Percentiles rank a stretch among this genome's conserved stretches.
Conservation (phyloP, 2,888 invertebrate species). For the Pediacus dermestoides region DNA sequence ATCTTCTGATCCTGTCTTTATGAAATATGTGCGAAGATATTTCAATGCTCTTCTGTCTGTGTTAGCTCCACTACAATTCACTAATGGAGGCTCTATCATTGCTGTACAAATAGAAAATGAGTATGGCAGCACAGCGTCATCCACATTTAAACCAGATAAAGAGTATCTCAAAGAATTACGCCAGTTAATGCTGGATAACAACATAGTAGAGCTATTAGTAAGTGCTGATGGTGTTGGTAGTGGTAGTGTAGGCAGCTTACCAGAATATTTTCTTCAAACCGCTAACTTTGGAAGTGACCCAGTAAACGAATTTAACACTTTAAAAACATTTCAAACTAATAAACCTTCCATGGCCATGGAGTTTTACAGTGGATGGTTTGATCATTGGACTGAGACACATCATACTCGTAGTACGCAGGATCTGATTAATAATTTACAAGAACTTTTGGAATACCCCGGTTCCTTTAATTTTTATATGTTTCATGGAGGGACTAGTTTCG, state of each 20-base stretch:
- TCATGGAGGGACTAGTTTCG: slow-evolving; percentile 87
- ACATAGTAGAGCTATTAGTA: slow-evolving; percentile 52
- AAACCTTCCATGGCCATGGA: slow-evolving; percentile 58
- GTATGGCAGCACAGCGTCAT: slow-evolving; percentile 65
- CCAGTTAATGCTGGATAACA: slow-evolving; percentile 41
- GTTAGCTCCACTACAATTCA: slow-evolving; percentile 54
- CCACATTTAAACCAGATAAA: slow-evolving; percentile 35
- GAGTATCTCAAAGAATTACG: slow-evolving; percentile 50
- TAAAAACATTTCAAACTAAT: slow-evolving; percentile 50
- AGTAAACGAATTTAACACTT: slow-evolving; percentile 44
- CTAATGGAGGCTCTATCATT: slow-evolving; percentile 69
- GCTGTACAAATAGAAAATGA: slow-evolving; percentile 70
- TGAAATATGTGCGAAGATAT: slow-evolving; percentile 52
- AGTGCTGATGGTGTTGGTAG: slow-evolving; percentile 50
- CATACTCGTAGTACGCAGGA: slow-evolving; percentile 31
- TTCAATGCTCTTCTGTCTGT: slow-evolving; percentile 51
- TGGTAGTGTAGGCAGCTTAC: slow-evolving; percentile 28
- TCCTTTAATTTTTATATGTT: slow-evolving; percentile 89
- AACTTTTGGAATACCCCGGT: slow-evolving; percentile 37
- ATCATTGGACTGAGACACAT: slow-evolving; percentile 54
- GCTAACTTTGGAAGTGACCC: slow-evolving; percentile 54
- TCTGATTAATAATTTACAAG: slow-evolving; percentile 32
- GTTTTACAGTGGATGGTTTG: slow-evolving; percentile 62
- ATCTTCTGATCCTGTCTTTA: slow-evolving; percentile 38
- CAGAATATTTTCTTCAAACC: slow-evolving; percentile 47